Base-by-base conservation (phyloP, 1,140 invertebrate species). In the Drosophila asahinai region DNA sequence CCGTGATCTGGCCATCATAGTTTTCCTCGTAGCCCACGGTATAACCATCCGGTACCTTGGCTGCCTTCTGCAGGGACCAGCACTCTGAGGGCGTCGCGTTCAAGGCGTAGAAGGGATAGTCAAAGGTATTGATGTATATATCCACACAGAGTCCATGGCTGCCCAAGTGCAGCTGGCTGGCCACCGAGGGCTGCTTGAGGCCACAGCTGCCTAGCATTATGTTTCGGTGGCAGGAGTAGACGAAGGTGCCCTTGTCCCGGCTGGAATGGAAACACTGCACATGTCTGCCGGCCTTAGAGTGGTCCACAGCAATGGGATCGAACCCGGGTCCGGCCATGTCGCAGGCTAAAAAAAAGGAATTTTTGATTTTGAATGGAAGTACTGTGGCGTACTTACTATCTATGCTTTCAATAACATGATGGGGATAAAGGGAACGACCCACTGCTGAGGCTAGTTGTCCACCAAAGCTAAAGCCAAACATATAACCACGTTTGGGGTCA, bases 261-360 rank as follows among this genome's bases (percentile, higher is more conserved):
- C 92, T 93, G 2, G 92, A 81, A 33, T 93, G 92, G 27, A 93
- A 91, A n/a, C 92, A 93, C 47, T 93, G 91, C 8, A 92, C 91
- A 66, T 92, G 76, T 40, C 77, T 74, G 2, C 82, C 92, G 1
- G 92, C 83, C 33, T 81, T 81, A 6, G 77, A 82, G 47, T 92
- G 91, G 51, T 92, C 78, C 0, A 77, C 54, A 17, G 64, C 64
- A 74, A 87, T 82, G 1, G 83, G 75, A 84, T 92, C 92, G 19
- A 93, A 93, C 12, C 92, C 92, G 1, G 92, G 92, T 5, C 92
- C 92, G 8, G 92, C 92, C 87, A 92, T 93, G 59, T 93, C 92
- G 40, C 92, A 93, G 40, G 86, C 92, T 93, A 19, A 43, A 27
- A 43, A n/a, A n/a, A 6, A n/a, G 36, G 11, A 45, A 9, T 3